These are phyloP conservation scores for Rhinichthys osculus DNA, from an alignment of 2,797 vertebrate species.

Conservation along the genomic window DNA sequence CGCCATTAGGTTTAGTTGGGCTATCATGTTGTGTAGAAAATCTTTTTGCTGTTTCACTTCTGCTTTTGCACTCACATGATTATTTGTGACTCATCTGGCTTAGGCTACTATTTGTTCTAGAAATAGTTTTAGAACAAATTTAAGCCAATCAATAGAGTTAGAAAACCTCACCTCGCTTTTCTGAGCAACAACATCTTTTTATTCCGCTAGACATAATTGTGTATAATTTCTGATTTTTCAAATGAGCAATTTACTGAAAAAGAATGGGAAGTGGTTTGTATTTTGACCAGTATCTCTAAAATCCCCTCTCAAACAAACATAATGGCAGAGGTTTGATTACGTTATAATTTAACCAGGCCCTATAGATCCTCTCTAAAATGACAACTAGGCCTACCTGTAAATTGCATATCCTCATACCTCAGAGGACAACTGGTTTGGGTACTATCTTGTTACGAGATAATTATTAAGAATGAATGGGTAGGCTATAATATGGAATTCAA, in stretches of 20 bases:
- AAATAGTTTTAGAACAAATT: background rate
- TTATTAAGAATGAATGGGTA: background rate
- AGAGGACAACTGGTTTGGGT: background rate
- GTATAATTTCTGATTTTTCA: background rate
- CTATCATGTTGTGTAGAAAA: background rate
- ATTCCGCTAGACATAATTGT: background rate
- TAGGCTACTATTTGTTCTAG: background rate
- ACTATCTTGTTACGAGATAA: background rate
- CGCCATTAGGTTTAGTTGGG: background rate
- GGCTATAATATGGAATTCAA: background rate
- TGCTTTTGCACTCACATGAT: constrained; percentile 14
- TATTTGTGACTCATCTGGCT: background rate
- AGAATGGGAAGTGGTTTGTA: background rate
- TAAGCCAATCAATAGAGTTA: background rate
- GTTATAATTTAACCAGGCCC: background rate
- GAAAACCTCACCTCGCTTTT: background rate
- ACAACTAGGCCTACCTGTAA: background rate
- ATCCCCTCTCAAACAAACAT: background rate
- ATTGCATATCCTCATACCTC: background rate
- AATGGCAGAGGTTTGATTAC: background rate
- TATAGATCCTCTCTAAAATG: background rate
- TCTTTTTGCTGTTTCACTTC: constrained; percentile 8
- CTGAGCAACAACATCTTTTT: too few relatives aligned
- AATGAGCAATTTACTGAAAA: background rate
- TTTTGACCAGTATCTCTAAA: background rate